phyloP scores from a whole-genome alignment of 2,797 vertebrate genomes.

The Poecilia gillii region DNA sequence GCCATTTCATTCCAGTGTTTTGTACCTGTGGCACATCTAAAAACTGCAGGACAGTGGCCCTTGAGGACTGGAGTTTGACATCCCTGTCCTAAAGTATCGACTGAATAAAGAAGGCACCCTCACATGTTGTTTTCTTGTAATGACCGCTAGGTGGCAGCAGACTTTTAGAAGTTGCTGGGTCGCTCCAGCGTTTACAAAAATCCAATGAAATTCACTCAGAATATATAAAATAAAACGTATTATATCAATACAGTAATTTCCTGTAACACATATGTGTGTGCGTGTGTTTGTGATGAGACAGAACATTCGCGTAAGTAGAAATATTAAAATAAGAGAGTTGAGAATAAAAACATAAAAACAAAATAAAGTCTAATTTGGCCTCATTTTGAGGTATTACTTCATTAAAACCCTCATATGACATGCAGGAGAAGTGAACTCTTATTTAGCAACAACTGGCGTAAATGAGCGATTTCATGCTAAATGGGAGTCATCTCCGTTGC shows the following conservation, averaged over 20 bases:
- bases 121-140: background rate
- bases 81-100: too few relatives aligned
- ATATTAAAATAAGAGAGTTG: background rate
- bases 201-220: background rate
- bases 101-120: background rate
- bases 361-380: background rate
- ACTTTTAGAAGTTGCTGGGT: background rate
- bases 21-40: too few relatives aligned
- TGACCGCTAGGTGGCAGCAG: slow-evolving; percentile 57
- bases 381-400: background rate
- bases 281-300: accelerated
- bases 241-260: background rate
- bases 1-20: too few relatives aligned
- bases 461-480: slow-evolving; percentile 12
- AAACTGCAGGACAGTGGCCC: too few relatives aligned
- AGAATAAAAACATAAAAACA: background rate
- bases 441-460: slow-evolving; percentile 4
- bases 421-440: background rate
- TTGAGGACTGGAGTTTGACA: too few relatives aligned
- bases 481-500: slow-evolving; percentile 54
- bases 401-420: background rate
- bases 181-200: background rate
- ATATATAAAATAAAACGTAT: background rate
- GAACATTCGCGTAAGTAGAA: background rate
- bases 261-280: background rate